Conservation (phyloP, 2,113 vertebrate genomes). For the Atractosteus spatula region DNA sequence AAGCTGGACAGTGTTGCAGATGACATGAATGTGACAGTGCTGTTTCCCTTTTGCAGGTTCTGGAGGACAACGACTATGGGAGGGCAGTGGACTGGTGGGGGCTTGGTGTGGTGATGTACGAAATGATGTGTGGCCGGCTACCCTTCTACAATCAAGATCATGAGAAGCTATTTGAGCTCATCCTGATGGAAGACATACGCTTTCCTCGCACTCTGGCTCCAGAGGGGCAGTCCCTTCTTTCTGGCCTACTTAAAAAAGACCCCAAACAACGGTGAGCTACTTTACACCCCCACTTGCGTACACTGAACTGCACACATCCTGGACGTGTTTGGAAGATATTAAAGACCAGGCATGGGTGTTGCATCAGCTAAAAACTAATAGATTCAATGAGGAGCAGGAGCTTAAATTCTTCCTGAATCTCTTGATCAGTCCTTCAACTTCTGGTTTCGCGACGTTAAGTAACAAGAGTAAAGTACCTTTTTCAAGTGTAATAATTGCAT, state of each 20-base stretch:
- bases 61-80: constrained; percentile 91
- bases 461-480: too few species aligned
- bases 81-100: constrained; percentile 94
- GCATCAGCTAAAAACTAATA: too few species aligned
- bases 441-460: too few species aligned
- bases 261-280: constrained; percentile 77
- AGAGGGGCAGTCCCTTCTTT: constrained; percentile 77
- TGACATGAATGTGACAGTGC: too few species aligned
- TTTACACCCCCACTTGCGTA: too few species aligned
- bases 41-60: constrained; percentile 63
- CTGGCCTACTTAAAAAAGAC: constrained; percentile 87
- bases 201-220: constrained; percentile 82
- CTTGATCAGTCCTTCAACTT: too few species aligned
- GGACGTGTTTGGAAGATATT: too few species aligned
- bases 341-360: too few species aligned
- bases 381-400: too few species aligned
- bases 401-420: too few species aligned
- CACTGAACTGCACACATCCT: too few species aligned
- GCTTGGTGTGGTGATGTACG: constrained; percentile 90
- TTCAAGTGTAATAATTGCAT: too few species aligned
- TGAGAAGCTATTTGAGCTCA: constrained; percentile 90
- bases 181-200: constrained; percentile 91
- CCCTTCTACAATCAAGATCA: constrained; percentile 96
- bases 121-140: constrained; percentile 90
- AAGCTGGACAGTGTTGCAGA: neutral